Conservation (phyloP, 2,113 vertebrate genomes). For the Macheiramphus alcinus region DNA sequence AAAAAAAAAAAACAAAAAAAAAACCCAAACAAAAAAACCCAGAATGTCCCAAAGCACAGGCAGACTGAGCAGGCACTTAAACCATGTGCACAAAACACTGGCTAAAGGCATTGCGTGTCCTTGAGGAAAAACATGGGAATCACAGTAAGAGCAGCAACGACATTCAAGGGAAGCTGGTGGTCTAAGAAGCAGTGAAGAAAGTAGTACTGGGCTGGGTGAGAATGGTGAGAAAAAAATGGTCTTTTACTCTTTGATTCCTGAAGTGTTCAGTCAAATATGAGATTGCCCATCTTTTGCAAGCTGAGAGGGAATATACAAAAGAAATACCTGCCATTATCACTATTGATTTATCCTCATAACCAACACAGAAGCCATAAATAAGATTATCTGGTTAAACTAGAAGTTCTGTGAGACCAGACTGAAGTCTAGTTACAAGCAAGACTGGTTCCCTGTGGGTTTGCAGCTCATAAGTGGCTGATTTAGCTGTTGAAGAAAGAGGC, state of each 20-base stretch:
- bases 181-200: not conserved
- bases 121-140: not conserved
- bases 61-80: not conserved
- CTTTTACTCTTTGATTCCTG: not conserved
- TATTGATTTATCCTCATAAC: not conserved
- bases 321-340: not conserved
- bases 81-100: not conserved
- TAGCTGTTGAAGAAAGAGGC: not conserved
- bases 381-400: not conserved
- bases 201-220: not conserved
- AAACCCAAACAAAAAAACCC: rapidly evolving
- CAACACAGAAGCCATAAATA: not conserved
- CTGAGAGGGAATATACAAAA: not conserved
- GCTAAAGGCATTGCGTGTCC: not conserved
- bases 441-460: not conserved
- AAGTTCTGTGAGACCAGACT: not conserved
- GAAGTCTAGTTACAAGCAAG: not conserved
- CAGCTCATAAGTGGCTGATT: not conserved
- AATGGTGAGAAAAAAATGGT: not conserved
- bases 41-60: not conserved
- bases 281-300: not conserved
- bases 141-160: rapidly evolving
- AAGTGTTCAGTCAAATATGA: not conserved
- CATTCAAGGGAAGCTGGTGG: not conserved
- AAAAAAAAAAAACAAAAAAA: rapidly evolving